Evolutionary conservation across 2,113 vertebrate species (phyloP).

Genomic region (Nyctibius bracteatus): DNA sequence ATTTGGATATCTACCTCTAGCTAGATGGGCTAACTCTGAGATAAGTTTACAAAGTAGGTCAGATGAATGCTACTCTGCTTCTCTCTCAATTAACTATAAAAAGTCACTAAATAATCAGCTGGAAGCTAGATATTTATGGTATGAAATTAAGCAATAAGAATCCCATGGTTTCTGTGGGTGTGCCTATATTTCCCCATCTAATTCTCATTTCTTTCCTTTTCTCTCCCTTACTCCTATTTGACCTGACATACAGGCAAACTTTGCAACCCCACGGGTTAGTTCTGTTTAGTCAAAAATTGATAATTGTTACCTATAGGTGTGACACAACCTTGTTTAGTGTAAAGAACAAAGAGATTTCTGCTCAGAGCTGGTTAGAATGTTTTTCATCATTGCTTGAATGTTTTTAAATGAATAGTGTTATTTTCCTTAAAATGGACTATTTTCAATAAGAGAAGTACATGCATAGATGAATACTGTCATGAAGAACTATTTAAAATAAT

Average conservation of each 20-base stretch:
- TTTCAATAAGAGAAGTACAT: background rate
- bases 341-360: background rate
- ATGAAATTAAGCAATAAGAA: background rate
- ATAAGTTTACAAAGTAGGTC: background rate
- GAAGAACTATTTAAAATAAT: background rate
- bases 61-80: background rate
- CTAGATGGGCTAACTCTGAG: background rate
- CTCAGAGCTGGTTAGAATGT: background rate
- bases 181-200: background rate
- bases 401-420: background rate
- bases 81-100: background rate
- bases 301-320: background rate
- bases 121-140: background rate
- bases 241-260: background rate
- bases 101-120: background rate
- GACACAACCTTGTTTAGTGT: background rate
- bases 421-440: background rate
- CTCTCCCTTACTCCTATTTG: background rate
- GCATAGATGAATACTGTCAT: background rate
- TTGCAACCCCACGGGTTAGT: background rate
- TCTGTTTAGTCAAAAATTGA: background rate
- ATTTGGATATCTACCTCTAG: background rate
- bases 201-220: background rate
- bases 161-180: background rate
- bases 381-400: background rate